Base-by-base conservation (phyloP, 2,113 vertebrate genomes). In the Craseonycteris thonglongyai region DNA sequence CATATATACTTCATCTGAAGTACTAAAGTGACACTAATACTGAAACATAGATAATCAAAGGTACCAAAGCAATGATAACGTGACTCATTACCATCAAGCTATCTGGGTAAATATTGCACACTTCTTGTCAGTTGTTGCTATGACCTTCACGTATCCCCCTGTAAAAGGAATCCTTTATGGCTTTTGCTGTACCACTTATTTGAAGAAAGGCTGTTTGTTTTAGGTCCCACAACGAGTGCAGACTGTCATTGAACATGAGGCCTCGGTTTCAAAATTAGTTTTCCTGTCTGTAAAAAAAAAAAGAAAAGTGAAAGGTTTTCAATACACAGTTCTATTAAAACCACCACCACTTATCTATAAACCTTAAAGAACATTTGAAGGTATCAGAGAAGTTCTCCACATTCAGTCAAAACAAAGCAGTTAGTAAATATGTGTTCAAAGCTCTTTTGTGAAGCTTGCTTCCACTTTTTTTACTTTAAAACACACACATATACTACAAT, bases 261-360 rank as follows among this genome's bases (percentile, higher is more conserved):
- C 94, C 99, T 98, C 69, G 99, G 99, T 97, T 99, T 99, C 96
- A 99, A 98, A 98, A 99, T 99, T 91, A 99, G 98, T 96, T 99
- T 99, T 97, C 99, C 99, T 94, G 99, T 99, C 99, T 99, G 98
- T 40, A 93, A 98, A 95, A 97, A 30, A 90, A 88, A 83, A 54
- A 51, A 35, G 30, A 83, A 54, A 51, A 35, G 30, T 49, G 4
- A 87, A 63, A 28, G 51, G 76, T 74, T 71, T 69, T 90, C 59
- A 90, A 40, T 24, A 66, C 5, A 56, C 4, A 86, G 21, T 42
- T 95, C 22, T 91, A 59, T 69, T 54, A 87, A 90, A 79, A 95
- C 38, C 9, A 94, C 6, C 38, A 38, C 19, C 51, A 56, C 11
- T 80, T 94, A 82, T 3, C 91, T 63, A 33, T 24, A 93, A 56